phyloP scores from a whole-genome alignment of 2,888 invertebrate species.

The Drosophila paucipuncta region DNA sequence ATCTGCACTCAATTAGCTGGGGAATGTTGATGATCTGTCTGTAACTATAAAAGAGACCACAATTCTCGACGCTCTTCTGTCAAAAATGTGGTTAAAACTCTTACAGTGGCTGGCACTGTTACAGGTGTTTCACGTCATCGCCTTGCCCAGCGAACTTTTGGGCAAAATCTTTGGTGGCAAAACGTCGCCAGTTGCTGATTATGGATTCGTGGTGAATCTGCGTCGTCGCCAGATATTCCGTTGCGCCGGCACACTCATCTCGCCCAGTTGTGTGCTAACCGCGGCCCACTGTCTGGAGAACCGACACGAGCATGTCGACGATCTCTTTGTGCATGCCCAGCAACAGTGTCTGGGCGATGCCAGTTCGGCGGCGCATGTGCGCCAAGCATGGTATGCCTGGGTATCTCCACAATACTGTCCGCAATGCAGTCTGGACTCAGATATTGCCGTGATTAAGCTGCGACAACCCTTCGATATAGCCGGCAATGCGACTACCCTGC shows the following conservation, averaged over 20 bases:
- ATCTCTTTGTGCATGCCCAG: constrained; percentile 51
- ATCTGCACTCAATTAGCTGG: constrained; percentile 58
- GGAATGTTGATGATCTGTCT: constrained; percentile 45
- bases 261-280: constrained; percentile 64
- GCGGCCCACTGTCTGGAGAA: constrained; percentile 69
- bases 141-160: not conserved
- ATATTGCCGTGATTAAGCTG: constrained; percentile 56
- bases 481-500: constrained; percentile 19
- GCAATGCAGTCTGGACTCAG: constrained; percentile 18
- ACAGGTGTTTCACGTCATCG: constrained; percentile 1
- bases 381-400: constrained; percentile 30
- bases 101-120: constrained; percentile 24
- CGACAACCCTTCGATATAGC: constrained; percentile 37
- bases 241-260: constrained; percentile 60
- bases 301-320: constrained; percentile 4
- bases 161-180: constrained; percentile 54
- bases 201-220: constrained; percentile 61
- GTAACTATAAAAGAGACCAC: constrained; percentile 30
- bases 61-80: not conserved
- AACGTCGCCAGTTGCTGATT: constrained; percentile 15
- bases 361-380: constrained; percentile 22
- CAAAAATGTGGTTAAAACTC: constrained; percentile 27
- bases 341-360: constrained; percentile 52
- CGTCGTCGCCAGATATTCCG: constrained; percentile 26
- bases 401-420: constrained; percentile 14